Evolutionary conservation across 2,113 vertebrate species (phyloP).

Genomic region (Octodon degus): DNA sequence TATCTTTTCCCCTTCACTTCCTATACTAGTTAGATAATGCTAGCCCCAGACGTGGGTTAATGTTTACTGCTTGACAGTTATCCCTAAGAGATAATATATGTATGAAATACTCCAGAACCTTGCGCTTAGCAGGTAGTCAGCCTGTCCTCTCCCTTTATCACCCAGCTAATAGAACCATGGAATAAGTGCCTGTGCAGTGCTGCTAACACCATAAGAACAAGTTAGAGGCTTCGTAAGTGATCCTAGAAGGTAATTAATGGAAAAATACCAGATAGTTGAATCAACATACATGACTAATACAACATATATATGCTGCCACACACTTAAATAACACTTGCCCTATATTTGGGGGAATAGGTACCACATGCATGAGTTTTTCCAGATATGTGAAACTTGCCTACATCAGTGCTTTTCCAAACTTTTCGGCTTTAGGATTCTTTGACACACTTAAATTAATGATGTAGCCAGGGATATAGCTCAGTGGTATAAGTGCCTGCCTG

Average conservation of each 20-base stretch:
- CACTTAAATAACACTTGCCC: background rate
- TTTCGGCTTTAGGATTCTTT: background rate
- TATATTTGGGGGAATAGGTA: background rate
- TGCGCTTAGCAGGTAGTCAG: background rate
- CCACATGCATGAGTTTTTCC: background rate
- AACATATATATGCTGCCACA: background rate
- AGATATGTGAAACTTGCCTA: background rate
- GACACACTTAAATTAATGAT: background rate
- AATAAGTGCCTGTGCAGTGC: background rate
- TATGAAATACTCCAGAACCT: background rate
- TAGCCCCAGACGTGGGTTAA: background rate
- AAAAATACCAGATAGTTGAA: background rate
- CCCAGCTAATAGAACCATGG: background rate
- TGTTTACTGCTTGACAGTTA: background rate
- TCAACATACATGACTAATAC: conserved; percentile 1
- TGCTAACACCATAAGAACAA: background rate
- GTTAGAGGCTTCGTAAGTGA: conserved; percentile 6
- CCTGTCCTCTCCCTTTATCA: background rate
- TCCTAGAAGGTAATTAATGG: background rate
- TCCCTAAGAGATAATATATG: background rate
- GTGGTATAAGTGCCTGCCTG: no score
- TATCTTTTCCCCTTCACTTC: conserved; percentile 4
- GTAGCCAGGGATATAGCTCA: no score
- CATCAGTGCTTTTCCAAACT: background rate
- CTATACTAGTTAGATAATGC: background rate